Base-by-base conservation (phyloP, 2,888 invertebrate species). In the Megaustenia siamemsis region DNA sequence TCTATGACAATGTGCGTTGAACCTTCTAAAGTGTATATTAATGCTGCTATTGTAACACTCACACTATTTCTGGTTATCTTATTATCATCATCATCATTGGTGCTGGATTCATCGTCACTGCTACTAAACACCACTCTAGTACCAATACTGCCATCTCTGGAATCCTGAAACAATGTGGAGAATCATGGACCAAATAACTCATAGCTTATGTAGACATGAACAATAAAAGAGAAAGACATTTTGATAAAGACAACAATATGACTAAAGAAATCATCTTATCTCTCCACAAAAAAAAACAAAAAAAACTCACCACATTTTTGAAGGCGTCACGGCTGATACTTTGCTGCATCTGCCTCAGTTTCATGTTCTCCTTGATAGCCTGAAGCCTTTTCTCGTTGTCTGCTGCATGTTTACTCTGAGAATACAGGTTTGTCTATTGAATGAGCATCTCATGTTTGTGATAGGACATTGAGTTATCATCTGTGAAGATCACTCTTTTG, bases 381-480 rank as follows among this genome's bases (percentile, higher is more conserved):
- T 83, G 49, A 15, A 86, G 49, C 43, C 86, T 53, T 63, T 80
- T 86, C 69, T 83, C 40, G 40, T 86, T 86, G 68, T 75, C 83
- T n/a, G 77, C 56, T n/a, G n/a, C 73, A 8, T 84, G 71, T 68
- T 79, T 84, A 24, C 53, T 45, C 79, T 79, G 63, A 10, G 38
- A 45, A 45, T 28, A 45, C 3, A n/a, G 6, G 6, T 60, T 4
- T 60, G 6, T 60, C n/a, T n/a, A n/a, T n/a, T n/a, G n/a, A n/a
- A n/a, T n/a, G n/a, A n/a, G n/a, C n/a, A n/a, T n/a, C n/a, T n/a
- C n/a, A n/a, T n/a, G n/a, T n/a, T n/a, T n/a, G n/a, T n/a, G n/a
- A n/a, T n/a, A n/a, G n/a, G n/a, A n/a, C n/a, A n/a, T n/a, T n/a
- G n/a, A n/a, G n/a, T n/a, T n/a, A n/a, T n/a, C n/a, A n/a, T n/a